Base-by-base conservation (phyloP, 2,888 invertebrate genomes). In the Bombyx huttoni region DNA sequence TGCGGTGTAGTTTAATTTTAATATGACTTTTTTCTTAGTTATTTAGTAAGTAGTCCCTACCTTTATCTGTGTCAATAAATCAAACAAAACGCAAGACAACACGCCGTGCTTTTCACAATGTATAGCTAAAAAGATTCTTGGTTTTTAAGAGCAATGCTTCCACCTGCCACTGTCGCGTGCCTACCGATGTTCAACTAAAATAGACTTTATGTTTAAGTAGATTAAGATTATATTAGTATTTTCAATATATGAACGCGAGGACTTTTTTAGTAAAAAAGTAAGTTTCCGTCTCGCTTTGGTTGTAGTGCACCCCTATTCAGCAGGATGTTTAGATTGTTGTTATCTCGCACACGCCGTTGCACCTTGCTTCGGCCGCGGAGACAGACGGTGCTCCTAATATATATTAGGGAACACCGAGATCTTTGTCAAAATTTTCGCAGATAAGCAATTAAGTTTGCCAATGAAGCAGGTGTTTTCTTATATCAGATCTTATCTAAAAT, bases 91-190 rank as follows among this genome's bases (percentile, higher is more conserved):
- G 58, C 63, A 72, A 77, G 70, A 73, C 70, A 70, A 68, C 67
- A 70, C 65, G 62, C 67, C 65, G 71, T 75, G 75, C 77, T 73
- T 75, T 76, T 73, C 70, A 79, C 74, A 74, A 77, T 71, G 69
- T 70, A 70, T 65, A 61, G 68, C 73, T 69, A 78, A 78, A 83
- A 78, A 80, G 70, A 74, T 75, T 78, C 73, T 80, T 72, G 77
- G 81, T 85, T 87, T 85, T 85, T 81, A 82, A 83, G 72, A 76
- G 60, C 70, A 68, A 65, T 64, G 73, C 71, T 80, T 73, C 76
- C 88, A 88, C 88, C 87, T 88, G 88, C 88, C 79, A 72, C 67
- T 77, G 85, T 82, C 88, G 84, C 86, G 88, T 87, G 87, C 85
- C 76, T 54, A 1, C 13, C 6, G 40, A 34, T 8, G 13, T 13